Conservation (phyloP, 2,888 invertebrate genomes). For the Escarpia spicata region DNA sequence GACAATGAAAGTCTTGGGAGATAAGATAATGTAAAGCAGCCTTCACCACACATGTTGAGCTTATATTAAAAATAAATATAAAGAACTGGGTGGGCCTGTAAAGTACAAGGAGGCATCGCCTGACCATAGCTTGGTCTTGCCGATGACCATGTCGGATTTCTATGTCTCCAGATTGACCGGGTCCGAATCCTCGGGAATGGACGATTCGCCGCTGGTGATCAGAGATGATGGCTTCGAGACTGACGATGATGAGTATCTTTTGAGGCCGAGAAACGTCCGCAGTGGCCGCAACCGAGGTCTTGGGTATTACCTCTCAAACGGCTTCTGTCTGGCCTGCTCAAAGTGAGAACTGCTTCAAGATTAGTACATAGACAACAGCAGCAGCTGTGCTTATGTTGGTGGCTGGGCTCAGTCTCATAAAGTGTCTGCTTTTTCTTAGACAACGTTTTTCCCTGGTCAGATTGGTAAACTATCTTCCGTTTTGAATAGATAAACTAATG, state of each 20-base stretch:
- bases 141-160: neutral
- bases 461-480: too few relatives aligned
- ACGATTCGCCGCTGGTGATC: constrained; percentile 63
- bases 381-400: neutral
- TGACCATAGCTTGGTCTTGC: neutral
- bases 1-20: too few relatives aligned
- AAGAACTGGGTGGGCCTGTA: neutral
- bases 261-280: constrained; percentile 59
- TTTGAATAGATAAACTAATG: too few relatives aligned
- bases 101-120: neutral
- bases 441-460: too few relatives aligned
- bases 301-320: constrained; percentile 50
- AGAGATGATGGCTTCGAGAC: constrained; percentile 65
- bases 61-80: too few relatives aligned
- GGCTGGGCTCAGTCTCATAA: too few relatives aligned
- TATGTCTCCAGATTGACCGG: constrained; percentile 29
- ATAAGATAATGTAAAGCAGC: too few relatives aligned
- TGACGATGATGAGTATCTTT: constrained; percentile 67
- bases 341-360: constrained; percentile 45
- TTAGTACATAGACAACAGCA: neutral
- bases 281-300: constrained; percentile 49
- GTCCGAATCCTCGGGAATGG: constrained; percentile 47
- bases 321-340: constrained; percentile 53
- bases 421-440: too few relatives aligned
- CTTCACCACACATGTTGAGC: too few relatives aligned